These are phyloP conservation scores for Lagenorhynchus albirostris DNA, from an alignment of 2,113 vertebrate species.

Conservation along the genomic window DNA sequence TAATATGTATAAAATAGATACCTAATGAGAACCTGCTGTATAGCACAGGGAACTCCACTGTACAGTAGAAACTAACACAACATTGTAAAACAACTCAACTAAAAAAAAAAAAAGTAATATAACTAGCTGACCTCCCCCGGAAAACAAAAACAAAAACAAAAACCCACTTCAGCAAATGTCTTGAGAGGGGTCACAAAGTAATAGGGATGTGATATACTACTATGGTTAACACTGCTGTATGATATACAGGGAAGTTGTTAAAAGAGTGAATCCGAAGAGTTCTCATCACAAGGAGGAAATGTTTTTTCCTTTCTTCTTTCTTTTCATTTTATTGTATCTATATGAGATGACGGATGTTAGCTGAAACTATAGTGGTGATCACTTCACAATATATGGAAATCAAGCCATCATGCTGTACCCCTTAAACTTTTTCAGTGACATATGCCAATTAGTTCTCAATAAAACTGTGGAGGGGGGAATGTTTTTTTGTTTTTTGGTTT, in stretches of 20 bases:
- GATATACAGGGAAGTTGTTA: background rate
- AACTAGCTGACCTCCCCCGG: no score
- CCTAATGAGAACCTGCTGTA: no score
- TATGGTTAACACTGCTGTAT: background rate
- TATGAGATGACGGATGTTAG: background rate
- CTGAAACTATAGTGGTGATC: background rate
- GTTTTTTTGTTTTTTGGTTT: no score
- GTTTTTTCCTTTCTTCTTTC: background rate
- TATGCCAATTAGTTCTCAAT: background rate
- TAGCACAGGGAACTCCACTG: no score
- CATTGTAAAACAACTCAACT: no score
- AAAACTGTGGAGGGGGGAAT: background rate
- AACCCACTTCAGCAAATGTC: background rate
- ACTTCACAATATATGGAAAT: background rate
- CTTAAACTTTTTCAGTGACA: background rate
- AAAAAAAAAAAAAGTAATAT: no score
- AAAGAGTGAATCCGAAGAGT: background rate
- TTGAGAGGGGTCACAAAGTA: background rate
- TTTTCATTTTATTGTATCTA: background rate
- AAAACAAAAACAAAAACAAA: background rate
- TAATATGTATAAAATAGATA: no score
- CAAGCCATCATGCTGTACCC: background rate
- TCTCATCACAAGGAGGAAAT: background rate
- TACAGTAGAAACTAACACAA: no score
- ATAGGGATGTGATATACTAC: background rate